Conservation (phyloP, 2,888 invertebrate species). For the Chymomyza caudatula region DNA sequence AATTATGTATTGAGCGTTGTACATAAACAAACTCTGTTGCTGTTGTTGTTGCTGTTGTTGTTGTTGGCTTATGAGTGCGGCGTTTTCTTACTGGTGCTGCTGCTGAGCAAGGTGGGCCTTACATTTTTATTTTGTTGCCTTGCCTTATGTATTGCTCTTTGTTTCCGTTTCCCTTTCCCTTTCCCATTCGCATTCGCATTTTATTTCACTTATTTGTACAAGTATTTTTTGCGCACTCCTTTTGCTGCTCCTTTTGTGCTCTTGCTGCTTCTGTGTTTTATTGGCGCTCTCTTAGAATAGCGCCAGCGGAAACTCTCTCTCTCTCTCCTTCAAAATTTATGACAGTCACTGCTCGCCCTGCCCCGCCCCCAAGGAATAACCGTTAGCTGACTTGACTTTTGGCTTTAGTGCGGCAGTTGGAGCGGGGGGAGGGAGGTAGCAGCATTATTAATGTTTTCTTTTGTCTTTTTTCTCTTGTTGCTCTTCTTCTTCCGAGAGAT, state of each 20-base stretch:
- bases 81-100: conserved; percentile 75
- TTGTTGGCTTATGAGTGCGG: conserved; percentile 51
- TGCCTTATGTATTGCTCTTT: not conserved
- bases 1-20: conserved; percentile 69
- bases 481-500: conserved; percentile 21
- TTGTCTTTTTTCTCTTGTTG: conserved; percentile 31
- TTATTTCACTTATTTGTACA: not conserved
- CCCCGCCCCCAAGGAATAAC: not conserved
- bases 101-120: conserved; percentile 67
- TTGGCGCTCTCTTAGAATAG: conserved; percentile 12
- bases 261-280: conserved; percentile 27
- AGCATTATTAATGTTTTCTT: conserved; percentile 46
- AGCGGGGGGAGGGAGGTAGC: conserved; percentile 1
- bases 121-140: conserved; percentile 31
- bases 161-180: conserved; percentile 16
- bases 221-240: not conserved
- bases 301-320: not conserved
- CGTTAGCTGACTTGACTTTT: conserved; percentile 30
- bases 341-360: conserved; percentile 32
- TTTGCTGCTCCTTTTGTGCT: conserved; percentile 18
- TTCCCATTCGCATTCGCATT: too few species aligned
- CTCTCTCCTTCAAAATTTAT: conserved; percentile 44
- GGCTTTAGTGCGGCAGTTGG: not conserved
- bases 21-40: conserved; percentile 47
- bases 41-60: conserved; percentile 25